Percentiles rank a stretch among this genome's conserved stretches.
Evolutionary conservation across 2,888 invertebrate genomes (phyloP).

Genomic region (Adineta ricciae): DNA sequence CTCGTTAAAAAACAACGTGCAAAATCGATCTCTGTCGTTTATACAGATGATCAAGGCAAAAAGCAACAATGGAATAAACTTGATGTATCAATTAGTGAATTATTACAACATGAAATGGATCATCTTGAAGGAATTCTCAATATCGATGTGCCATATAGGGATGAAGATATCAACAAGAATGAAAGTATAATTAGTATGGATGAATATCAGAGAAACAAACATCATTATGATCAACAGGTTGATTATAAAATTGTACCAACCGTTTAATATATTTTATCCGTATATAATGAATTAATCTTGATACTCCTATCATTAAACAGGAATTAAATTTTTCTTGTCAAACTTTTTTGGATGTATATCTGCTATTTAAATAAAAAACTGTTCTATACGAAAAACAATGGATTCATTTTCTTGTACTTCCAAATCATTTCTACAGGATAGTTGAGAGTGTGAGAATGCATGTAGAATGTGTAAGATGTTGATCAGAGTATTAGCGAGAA

Average conservation of each 20-base stretch:
- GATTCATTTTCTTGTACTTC: too few relatives aligned
- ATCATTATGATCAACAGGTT: background rate
- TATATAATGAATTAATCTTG: background rate
- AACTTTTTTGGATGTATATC: too few relatives aligned
- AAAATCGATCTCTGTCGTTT: background rate
- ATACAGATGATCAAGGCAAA: background rate
- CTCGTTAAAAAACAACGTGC: slow-evolving; percentile 12
- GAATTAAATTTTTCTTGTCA: too few relatives aligned
- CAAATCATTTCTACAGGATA: too few relatives aligned
- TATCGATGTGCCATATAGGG: background rate
- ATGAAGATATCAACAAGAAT: background rate
- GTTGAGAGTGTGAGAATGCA: too few relatives aligned
- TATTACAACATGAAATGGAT: slow-evolving; percentile 19
- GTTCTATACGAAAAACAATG: too few relatives aligned
- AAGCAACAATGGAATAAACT: slow-evolving; percentile 10
- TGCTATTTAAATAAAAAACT: too few relatives aligned
- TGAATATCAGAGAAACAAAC: background rate
- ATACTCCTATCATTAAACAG: too few relatives aligned
- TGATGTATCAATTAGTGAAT: slow-evolving; percentile 1
- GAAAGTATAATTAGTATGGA: background rate
- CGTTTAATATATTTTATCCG: background rate
- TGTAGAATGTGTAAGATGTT: too few relatives aligned
- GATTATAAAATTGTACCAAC: slow-evolving; percentile 4
- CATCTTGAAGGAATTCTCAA: background rate
- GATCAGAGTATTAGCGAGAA: too few relatives aligned